Percentiles rank a stretch among this genome's conserved stretches.
These are phyloP conservation scores for Oasisia sp. DNA, from an alignment of 2,888 invertebrate genomes.

Conservation along the genomic window DNA sequence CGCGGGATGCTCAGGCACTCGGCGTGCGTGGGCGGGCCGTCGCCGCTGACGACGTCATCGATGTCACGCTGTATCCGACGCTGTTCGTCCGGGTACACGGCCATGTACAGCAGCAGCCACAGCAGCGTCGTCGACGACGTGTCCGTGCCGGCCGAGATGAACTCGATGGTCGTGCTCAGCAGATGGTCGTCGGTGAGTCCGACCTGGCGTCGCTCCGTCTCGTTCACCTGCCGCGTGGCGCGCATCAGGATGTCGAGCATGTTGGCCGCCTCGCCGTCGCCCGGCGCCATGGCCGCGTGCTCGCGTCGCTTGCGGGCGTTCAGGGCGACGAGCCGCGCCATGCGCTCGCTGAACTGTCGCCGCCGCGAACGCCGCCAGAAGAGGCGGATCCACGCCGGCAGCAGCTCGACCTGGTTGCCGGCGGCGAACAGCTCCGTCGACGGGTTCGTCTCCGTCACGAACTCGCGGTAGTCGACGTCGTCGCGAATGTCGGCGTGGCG, in stretches of 20 bases:
- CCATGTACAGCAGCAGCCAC: constrained; percentile 57
- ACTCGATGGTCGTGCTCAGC: constrained; percentile 52
- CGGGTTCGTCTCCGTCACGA: constrained; percentile 32
- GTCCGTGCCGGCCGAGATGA: constrained; percentile 60
- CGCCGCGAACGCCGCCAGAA: constrained; percentile 18
- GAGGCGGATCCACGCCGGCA: constrained; percentile 31
- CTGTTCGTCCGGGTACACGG: constrained; percentile 52
- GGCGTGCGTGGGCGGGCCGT: constrained; percentile 38
- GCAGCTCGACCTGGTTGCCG: constrained; percentile 36
- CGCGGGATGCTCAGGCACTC: constrained; percentile 50
- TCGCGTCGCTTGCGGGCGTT: constrained; percentile 27
- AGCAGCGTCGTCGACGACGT: constrained; percentile 58
- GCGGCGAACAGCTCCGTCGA: constrained; percentile 35
- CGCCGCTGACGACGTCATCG: constrained; percentile 34
- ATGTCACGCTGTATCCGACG: constrained; percentile 54
- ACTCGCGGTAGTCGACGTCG: constrained; percentile 30
- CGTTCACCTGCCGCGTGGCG: neutral
- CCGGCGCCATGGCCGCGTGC: neutral
- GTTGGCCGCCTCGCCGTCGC: constrained; percentile 1
- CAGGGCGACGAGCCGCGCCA: constrained; percentile 28
- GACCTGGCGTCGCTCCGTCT: neutral
- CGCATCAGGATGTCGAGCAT: neutral
- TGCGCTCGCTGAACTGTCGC: constrained; percentile 29
- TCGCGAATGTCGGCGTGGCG: constrained; percentile 25
- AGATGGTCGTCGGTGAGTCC: constrained; percentile 40